Evolutionary conservation across 1,140 invertebrate genomes (phyloP), one percentile per base, ranked within the genome.

Genomic region (Drosophila punjabiensis): DNA sequence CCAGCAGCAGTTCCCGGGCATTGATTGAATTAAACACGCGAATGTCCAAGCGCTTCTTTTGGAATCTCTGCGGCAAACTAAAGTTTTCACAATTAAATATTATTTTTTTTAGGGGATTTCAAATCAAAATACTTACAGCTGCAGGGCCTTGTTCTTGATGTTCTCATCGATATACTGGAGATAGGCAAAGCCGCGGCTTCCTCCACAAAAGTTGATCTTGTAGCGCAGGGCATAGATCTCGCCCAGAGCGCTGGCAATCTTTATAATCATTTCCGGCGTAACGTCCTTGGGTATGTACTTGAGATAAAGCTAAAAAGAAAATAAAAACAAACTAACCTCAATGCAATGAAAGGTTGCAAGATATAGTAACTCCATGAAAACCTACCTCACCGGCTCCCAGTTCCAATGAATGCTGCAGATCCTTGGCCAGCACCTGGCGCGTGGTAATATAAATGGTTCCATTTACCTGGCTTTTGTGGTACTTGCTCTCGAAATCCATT

Each of bases 161-260:
- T 9, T 9, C 30, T 24, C 39, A 20, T 81, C 62, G 1, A 91
- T 58, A 13, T 84, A 91, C 45, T 91, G 87, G 35, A 91, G 45
- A 10, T 76, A 91, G 18, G 87, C 87, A 50, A 53, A 91, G 3
- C 88, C 88, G 0, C 87, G 87, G 11, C 66, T 56, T 0, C 7
- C 5, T 0, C 75, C 71, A 0, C 41, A 18, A 53, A 65, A 87
- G 55, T 84, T 61, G 0, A 91, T 61, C 53, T 87, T 91, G 35
- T 74, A 88, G n/a, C 87, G 83, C 4, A 91, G 55, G 9, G 39
- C 18, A 35, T 71, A 91, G 7, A 91, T 35, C 2, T 81, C 78
- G 7, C 83, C 88, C 45, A 91, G 37, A 3, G 56, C 9, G 3
- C 50, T 16, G 20, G 69, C 80, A 35, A 81, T 35, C 9, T 53